A percentile compares a stretch with the other conserved stretches of the same genome.
Conservation (phyloP, 2,797 vertebrate genomes). For the Gallinago solitaria region DNA sequence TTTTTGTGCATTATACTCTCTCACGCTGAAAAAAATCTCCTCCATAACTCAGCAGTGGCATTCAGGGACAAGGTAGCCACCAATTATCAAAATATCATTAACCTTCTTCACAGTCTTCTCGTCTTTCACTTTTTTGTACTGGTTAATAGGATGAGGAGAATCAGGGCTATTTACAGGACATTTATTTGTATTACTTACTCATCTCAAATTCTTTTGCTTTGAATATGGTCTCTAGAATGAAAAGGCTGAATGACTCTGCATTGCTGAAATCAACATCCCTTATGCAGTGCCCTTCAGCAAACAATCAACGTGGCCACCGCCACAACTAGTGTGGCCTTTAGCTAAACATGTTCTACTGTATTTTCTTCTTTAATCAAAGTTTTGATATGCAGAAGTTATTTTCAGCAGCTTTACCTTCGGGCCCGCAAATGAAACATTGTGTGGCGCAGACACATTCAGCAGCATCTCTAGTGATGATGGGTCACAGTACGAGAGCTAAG, state of each 20-base stretch:
- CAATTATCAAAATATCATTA: not conserved
- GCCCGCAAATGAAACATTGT: conserved; percentile 17
- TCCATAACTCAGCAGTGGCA: conserved; percentile 28
- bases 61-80: conserved; percentile 10
- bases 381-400: conserved; percentile 72
- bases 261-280: conserved; percentile 28
- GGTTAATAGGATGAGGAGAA: conserved; percentile 23
- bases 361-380: conserved; percentile 43
- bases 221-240: conserved; percentile 45
- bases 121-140: conserved; percentile 43
- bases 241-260: conserved; percentile 42
- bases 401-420: conserved; percentile 36
- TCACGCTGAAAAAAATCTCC: conserved; percentile 13
- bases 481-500: not conserved
- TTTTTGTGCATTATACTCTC: conserved; percentile 3
- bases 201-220: conserved; percentile 53
- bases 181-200: conserved; percentile 33
- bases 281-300: not conserved
- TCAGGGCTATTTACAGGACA: conserved; percentile 64
- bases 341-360: not conserved
- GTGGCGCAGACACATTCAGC: conserved; percentile 14
- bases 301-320: not conserved
- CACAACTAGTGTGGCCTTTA: not conserved
- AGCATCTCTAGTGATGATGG: conserved; percentile 26
- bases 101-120: conserved; percentile 6